Percentiles rank a stretch among this genome's conserved stretches.
Evolutionary conservation across 2,797 vertebrate species (phyloP).

Genomic region (Arnoldichthys spilopterus): DNA sequence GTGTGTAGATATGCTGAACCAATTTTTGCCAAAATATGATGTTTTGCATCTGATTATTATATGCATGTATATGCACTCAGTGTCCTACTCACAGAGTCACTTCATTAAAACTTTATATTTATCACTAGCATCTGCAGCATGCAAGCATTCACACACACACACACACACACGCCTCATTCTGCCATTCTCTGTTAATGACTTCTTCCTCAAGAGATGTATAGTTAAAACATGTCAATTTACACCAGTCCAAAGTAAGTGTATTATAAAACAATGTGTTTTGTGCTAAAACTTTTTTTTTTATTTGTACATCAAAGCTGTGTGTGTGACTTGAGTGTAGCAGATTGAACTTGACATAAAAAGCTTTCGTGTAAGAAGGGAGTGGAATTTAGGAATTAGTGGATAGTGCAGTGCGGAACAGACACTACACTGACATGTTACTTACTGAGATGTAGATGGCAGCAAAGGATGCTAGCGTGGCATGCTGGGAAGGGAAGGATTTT

Average conservation of each 20-base stretch:
- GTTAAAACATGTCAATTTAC: not conserved
- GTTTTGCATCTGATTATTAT: too few relatives aligned
- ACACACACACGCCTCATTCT: not conserved
- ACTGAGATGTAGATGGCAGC: conserved; percentile 97
- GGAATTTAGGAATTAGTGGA: conserved; percentile 6
- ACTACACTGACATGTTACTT: conserved; percentile 74
- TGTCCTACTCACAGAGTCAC: conserved; percentile 14
- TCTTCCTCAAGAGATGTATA: not conserved
- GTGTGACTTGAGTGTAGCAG: not conserved
- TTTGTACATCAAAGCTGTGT: conserved; percentile 11
- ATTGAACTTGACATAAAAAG: not conserved
- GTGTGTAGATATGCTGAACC: too few relatives aligned
- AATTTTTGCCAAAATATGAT: too few relatives aligned
- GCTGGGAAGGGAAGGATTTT: conserved; percentile 97
- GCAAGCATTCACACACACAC: not conserved
- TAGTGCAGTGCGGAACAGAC: not conserved
- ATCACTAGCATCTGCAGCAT: conserved; percentile 18
- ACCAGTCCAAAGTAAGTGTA: not conserved
- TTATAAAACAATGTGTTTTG: not conserved
- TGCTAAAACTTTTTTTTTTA: not conserved
- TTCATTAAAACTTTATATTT: conserved; percentile 33
- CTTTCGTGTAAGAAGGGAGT: conserved; percentile 9
- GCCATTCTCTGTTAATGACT: not conserved
- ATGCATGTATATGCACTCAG: not conserved
- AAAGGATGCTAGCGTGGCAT: conserved; percentile 95